Evolutionary conservation across 2,113 vertebrate genomes (phyloP).

Genomic region (Perccottus glenii): DNA sequence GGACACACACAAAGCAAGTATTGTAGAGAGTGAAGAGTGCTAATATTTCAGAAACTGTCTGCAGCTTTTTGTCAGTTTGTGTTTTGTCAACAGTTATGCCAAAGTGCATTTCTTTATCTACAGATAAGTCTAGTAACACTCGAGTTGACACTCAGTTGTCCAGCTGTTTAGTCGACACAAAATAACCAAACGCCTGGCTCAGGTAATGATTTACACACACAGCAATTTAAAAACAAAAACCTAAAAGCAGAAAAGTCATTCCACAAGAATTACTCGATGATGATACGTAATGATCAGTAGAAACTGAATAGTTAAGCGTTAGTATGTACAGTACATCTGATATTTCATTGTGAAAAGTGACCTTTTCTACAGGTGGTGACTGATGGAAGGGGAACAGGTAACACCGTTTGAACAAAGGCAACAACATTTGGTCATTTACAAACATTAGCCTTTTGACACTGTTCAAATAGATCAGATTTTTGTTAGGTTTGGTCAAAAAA

Average conservation of each 20-base stretch:
- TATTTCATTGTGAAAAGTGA: conserved; percentile 27
- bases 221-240: conserved; percentile 46
- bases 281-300: conserved; percentile 53
- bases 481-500: conserved; percentile 28
- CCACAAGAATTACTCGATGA: conserved; percentile 54
- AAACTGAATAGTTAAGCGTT: conserved; percentile 56
- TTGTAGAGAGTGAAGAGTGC: conserved; percentile 42
- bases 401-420: conserved; percentile 39
- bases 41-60: conserved; percentile 31
- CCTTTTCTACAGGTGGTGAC: conserved; percentile 12
- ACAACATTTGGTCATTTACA: conserved; percentile 16
- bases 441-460: conserved; percentile 1
- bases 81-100: conserved; percentile 27
- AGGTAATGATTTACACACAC: conserved; percentile 59
- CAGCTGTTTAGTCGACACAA: neutral
- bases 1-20: conserved; percentile 66
- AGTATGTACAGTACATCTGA: conserved; percentile 70
- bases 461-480: conserved; percentile 8
- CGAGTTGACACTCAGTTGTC: conserved; percentile 13
- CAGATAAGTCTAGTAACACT: conserved; percentile 8
- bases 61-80: conserved; percentile 14
- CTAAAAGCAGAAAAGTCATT: conserved; percentile 49
- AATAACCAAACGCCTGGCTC: conserved; percentile 34
- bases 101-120: conserved; percentile 44
- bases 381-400: neutral